phyloP scores from a whole-genome alignment of 1,140 invertebrate genomes.

The Temnothorax longispinosus region DNA sequence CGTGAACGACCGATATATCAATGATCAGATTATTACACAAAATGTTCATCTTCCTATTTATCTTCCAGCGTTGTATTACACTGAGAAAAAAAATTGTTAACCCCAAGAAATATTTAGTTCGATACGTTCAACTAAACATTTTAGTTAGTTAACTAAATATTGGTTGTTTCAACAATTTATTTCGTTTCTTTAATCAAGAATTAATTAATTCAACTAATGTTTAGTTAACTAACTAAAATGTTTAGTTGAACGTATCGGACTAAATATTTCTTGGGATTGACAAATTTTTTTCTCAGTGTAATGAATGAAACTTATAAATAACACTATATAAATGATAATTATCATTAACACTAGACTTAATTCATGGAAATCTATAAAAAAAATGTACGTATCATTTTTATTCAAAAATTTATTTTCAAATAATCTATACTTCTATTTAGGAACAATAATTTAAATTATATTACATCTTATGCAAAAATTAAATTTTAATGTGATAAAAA shows the following conservation, averaged over 20 bases:
- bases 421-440: neutral
- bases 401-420: neutral
- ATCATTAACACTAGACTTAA: neutral
- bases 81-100: too few species aligned
- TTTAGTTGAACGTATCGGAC: too few species aligned
- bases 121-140: too few species aligned
- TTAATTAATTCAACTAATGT: too few species aligned
- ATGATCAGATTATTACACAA: constrained; percentile 13
- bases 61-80: too few species aligned
- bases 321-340: neutral
- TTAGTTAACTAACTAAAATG: too few species aligned
- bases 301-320: neutral
- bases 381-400: neutral
- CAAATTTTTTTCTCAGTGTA: too few species aligned
- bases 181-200: too few species aligned
- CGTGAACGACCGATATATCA: neutral
- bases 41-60: neutral
- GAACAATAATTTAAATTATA: neutral
- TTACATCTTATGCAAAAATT: neutral
- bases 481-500: neutral
- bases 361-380: neutral
- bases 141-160: too few species aligned
- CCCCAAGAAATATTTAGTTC: too few species aligned
- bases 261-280: too few species aligned
- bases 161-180: too few species aligned